Evolutionary conservation across 2,888 invertebrate species (phyloP).

Genomic region (Liposcelis brunnea): DNA sequence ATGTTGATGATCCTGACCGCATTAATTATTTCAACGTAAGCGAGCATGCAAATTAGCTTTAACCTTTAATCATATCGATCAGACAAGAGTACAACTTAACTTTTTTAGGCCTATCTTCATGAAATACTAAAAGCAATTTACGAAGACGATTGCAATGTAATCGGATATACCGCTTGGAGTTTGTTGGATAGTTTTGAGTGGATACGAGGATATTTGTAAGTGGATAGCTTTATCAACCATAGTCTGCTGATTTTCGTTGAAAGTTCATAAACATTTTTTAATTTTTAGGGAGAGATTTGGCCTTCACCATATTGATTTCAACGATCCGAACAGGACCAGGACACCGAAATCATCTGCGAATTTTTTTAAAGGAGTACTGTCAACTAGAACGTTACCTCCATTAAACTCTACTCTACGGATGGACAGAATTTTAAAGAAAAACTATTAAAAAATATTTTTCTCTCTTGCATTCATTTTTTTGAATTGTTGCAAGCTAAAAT

Average conservation of each 20-base stretch:
- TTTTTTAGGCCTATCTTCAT: conserved; percentile 29
- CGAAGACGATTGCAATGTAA: conserved; percentile 31
- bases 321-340: conserved; percentile 43
- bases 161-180: conserved; percentile 29
- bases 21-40: conserved; percentile 30
- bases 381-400: background rate
- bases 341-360: conserved; percentile 47
- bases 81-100: no score
- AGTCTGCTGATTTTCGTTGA: no score
- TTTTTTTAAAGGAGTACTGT: conserved; percentile 32
- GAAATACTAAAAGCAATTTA: conserved; percentile 32
- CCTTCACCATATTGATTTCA: conserved; percentile 51
- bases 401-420: no score
- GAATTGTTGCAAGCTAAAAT: no score
- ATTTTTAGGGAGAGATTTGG: conserved; percentile 51
- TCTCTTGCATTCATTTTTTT: no score
- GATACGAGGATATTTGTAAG: conserved; percentile 24
- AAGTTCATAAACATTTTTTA: no score
- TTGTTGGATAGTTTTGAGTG: conserved; percentile 33
- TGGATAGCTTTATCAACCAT: conserved; percentile 10
- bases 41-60: background rate
- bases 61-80: no score
- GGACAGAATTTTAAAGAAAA: no score
- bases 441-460: no score
- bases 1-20: conserved; percentile 25